Evolutionary conservation across 2,888 invertebrate species (phyloP).

Genomic region (Julus scandinavius): DNA sequence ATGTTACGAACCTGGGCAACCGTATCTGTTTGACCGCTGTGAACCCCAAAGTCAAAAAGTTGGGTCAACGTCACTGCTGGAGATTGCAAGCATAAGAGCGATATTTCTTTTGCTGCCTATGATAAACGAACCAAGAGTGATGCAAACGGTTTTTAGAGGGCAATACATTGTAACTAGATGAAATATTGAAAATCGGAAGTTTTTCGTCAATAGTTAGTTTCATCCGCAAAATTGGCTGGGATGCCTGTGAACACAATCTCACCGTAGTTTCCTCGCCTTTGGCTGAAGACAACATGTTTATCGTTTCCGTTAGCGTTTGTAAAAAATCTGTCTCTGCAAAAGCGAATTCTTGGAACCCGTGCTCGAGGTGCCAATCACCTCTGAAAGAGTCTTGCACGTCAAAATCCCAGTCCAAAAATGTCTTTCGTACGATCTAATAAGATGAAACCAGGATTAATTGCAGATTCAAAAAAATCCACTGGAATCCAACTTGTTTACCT

Average conservation of each 20-base stretch:
- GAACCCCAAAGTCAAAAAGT: slow-evolving; percentile 1
- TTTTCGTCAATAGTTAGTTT: neutral
- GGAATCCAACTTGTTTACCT: neutral
- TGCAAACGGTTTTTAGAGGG: neutral
- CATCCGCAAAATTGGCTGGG: too few relatives aligned
- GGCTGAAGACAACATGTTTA: neutral
- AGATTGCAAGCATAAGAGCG: neutral
- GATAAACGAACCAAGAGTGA: too few relatives aligned
- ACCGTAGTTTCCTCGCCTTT: neutral
- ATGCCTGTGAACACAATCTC: neutral
- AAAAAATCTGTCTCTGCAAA: neutral
- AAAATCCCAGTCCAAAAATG: slow-evolving; percentile 14
- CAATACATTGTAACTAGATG: too few relatives aligned
- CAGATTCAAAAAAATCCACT: neutral
- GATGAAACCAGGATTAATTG: neutral
- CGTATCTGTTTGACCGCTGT: slow-evolving; percentile 13
- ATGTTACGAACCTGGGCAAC: neutral
- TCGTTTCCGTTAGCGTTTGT: neutral
- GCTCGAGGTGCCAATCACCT: neutral
- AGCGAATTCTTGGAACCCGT: neutral
- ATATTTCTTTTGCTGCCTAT: neutral
- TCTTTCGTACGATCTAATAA: neutral
- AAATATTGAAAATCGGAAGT: too few relatives aligned
- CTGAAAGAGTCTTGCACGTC: neutral
- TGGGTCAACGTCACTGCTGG: neutral